Evolutionary conservation across 2,888 invertebrate genomes (phyloP).

Genomic region (Byasa hedistus): DNA sequence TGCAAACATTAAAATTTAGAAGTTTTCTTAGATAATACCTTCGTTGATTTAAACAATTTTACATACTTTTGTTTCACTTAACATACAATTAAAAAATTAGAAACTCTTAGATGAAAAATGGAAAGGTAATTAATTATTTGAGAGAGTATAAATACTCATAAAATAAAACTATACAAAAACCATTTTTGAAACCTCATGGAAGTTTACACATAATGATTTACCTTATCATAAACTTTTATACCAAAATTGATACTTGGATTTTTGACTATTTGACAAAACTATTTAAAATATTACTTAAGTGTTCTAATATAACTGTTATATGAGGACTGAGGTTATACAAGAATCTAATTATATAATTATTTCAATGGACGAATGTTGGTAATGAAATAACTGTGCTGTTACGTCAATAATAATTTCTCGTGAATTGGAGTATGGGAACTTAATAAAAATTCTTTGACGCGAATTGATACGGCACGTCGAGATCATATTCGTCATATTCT

Average conservation of each 20-base stretch:
- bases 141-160: no score
- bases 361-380: not conserved
- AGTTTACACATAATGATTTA: no score
- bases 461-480: constrained; percentile 48
- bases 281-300: not conserved
- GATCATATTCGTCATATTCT: constrained; percentile 61
- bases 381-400: not conserved
- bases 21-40: no score
- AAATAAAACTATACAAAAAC: no score
- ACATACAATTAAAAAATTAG: no score
- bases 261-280: not conserved
- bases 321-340: not conserved
- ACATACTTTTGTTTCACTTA: no score
- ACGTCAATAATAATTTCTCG: not conserved
- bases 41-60: no score
- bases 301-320: not conserved
- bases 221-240: no score
- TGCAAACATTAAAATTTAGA: no score
- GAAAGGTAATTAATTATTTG: no score
- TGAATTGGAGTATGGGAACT: constrained; percentile 3
- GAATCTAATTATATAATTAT: not conserved
- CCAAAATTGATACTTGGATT: not conserved
- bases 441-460: constrained; percentile 37
- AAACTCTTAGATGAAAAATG: no score
- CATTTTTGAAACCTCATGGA: no score